Evolutionary conservation across 2,888 invertebrate species (phyloP), one percentile per base, ranked within the genome.

Genomic region (Pinctada fucata): DNA sequence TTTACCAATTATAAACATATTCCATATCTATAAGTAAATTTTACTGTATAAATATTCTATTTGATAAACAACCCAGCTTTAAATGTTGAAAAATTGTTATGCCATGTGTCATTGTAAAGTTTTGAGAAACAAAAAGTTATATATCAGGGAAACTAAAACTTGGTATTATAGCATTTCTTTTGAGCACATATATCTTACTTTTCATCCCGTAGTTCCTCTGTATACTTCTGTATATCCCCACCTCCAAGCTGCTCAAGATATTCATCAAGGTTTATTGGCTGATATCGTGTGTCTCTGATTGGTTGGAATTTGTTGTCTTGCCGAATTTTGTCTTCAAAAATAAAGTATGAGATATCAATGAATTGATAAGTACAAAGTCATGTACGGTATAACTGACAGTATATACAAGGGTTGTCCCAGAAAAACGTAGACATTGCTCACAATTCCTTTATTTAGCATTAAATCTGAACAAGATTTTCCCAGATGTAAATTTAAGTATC

Each of bases 271-370:
- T 94, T 93, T 2, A 91, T 89, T 0, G 86, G 84, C 75, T 88
- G 87, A 71, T 87, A 87, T 10, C 86, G 81, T 45, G 89, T 83
- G 75, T 91, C 91, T 79, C 86, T 85, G 71, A 92, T 91, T 1
- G 92, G 92, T 65, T 88, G 87, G 78, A 92, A 91, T 64, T 88
- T 86, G 49, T 86, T 82, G 67, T 93, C 94, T 86, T 95, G 94
- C 72, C 95, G 94, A 58, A 96, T 95, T 93, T 96, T 96, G 2
- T 96, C 96, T 92, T 86, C 48, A 85, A 87, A 87, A 31, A 31
- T 31, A 31, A 31, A 31, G 31, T 31, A 31, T 31, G 31, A n/a
- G n/a, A n/a, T n/a, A n/a, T n/a, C n/a, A n/a, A n/a, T n/a, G n/a
- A 3, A 3, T n/a, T 16, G 16, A 73, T 48, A 2, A 78, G 5